Evolutionary conservation across 1,140 invertebrate genomes (phyloP).

Genomic region (Temnothorax nylanderi): DNA sequence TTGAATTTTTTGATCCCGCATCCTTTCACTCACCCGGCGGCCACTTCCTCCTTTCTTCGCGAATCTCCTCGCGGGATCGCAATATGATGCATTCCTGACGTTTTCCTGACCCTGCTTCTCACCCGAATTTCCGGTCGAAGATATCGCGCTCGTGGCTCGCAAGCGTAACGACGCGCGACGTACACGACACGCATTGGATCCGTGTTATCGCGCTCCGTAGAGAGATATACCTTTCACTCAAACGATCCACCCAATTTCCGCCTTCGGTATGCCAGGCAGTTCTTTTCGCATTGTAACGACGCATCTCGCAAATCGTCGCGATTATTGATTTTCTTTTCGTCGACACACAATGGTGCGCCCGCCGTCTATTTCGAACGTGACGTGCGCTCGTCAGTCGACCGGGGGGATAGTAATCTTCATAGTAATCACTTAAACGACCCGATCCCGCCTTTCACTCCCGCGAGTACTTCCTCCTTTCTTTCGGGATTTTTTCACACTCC

Average conservation of each 20-base stretch:
- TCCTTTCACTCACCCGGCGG: conserved; percentile 62
- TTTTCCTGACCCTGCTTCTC: conserved; percentile 53
- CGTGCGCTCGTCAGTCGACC: conserved; percentile 13
- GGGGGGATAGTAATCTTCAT: conserved; percentile 32
- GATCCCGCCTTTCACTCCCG: conserved; percentile 66
- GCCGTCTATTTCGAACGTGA: conserved; percentile 45
- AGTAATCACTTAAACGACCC: conserved; percentile 38
- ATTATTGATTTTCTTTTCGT: not conserved
- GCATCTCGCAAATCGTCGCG: not conserved
- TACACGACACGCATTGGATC: not conserved
- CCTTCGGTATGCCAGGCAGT: not conserved
- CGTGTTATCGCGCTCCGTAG: not conserved
- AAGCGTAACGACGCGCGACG: not conserved
- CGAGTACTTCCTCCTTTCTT: conserved; percentile 66
- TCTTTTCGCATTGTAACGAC: conserved; percentile 1
- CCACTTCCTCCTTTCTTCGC: conserved; percentile 65
- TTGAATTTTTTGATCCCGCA: conserved; percentile 37
- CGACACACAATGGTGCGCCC: conserved; percentile 5
- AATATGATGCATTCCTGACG: conserved; percentile 37
- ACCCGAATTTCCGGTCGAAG: conserved; percentile 49
- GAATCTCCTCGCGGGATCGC: conserved; percentile 46
- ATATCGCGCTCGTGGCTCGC: conserved; percentile 14
- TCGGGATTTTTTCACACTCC: conserved; percentile 49
- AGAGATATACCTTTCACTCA: conserved; percentile 5
- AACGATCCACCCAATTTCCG: conserved; percentile 19